These are phyloP conservation scores for Tenebrio molitor DNA, from an alignment of 1,140 invertebrate species.

Conservation along the genomic window DNA sequence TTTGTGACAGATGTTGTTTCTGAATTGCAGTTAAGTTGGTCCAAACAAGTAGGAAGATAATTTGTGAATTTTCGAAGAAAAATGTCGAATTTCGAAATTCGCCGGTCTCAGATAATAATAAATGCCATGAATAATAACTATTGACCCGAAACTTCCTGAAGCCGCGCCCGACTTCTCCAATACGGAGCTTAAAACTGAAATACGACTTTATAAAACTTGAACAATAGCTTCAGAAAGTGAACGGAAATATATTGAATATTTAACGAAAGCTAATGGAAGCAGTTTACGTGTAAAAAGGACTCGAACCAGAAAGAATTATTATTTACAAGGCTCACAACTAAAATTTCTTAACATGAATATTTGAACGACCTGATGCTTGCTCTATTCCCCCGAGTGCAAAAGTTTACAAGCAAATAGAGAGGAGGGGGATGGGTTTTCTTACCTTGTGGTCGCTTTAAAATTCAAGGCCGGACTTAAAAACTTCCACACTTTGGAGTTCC, in stretches of 20 bases:
- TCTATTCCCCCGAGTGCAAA: constrained; percentile 40
- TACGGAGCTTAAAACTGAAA: constrained; percentile 42
- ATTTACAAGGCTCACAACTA: constrained; percentile 48
- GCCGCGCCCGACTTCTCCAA: constrained; percentile 13
- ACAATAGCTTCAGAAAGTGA: constrained; percentile 42
- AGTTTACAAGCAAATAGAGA: constrained; percentile 47
- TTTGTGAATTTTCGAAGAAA: too few species aligned
- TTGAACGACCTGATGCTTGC: constrained; percentile 47
- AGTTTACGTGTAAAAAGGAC: constrained; percentile 45
- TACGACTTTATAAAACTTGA: constrained; percentile 48
- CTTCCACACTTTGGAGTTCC: constrained; percentile 1
- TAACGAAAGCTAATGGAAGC: constrained; percentile 52
- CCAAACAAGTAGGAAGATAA: too few species aligned
- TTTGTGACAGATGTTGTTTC: too few species aligned
- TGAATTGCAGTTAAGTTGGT: too few species aligned
- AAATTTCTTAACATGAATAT: constrained; percentile 55
- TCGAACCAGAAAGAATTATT: constrained; percentile 45
- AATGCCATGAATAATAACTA: constrained; percentile 42
- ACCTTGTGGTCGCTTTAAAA: constrained; percentile 31
- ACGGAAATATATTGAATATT: constrained; percentile 50
- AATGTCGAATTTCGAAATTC: background rate
- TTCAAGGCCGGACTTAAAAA: constrained; percentile 17
- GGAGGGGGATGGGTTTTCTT: constrained; percentile 25
- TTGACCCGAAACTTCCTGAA: constrained; percentile 20
- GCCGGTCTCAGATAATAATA: constrained; percentile 21